Evolutionary conservation across 2,888 invertebrate genomes (phyloP).

Genomic region (Tenodera sinensis): DNA sequence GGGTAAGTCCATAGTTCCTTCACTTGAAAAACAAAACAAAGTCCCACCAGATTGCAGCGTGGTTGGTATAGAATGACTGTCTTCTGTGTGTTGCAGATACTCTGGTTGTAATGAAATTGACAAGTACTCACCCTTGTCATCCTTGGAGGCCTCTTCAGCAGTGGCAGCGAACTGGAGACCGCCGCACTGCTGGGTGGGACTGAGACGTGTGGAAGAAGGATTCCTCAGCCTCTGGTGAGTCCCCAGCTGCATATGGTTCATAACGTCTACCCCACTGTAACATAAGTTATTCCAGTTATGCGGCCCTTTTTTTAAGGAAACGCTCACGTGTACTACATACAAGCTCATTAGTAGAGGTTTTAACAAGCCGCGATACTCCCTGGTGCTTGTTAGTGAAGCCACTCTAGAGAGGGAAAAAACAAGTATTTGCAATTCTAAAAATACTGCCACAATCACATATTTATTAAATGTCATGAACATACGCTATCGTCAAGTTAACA

Average conservation of each 20-base stretch:
- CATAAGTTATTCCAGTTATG: not conserved
- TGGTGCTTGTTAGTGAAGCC: not conserved
- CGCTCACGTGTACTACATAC: not conserved
- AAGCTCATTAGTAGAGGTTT: not conserved
- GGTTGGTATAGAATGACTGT: no score
- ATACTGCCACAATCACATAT: no score
- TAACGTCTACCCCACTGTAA: slow-evolving; percentile 41
- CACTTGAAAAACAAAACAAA: no score
- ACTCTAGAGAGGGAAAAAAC: not conserved
- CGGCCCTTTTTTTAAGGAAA: not conserved
- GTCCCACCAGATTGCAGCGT: no score
- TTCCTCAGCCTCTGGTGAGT: slow-evolving; percentile 27
- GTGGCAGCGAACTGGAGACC: not conserved
- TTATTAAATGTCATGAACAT: no score
- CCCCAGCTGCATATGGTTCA: slow-evolving; percentile 41
- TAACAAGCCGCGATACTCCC: not conserved
- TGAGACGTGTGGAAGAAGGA: slow-evolving; percentile 4
- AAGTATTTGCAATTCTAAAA: no score
- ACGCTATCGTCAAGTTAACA: no score
- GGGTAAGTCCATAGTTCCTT: no score
- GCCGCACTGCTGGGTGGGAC: not conserved
- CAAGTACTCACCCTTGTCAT: slow-evolving; percentile 19
- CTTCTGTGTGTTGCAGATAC: no score
- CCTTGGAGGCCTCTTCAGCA: not conserved
- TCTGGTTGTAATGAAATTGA: no score